Conservation (phyloP, 2,888 invertebrate genomes). For the Ormyrus nitidulus region DNA sequence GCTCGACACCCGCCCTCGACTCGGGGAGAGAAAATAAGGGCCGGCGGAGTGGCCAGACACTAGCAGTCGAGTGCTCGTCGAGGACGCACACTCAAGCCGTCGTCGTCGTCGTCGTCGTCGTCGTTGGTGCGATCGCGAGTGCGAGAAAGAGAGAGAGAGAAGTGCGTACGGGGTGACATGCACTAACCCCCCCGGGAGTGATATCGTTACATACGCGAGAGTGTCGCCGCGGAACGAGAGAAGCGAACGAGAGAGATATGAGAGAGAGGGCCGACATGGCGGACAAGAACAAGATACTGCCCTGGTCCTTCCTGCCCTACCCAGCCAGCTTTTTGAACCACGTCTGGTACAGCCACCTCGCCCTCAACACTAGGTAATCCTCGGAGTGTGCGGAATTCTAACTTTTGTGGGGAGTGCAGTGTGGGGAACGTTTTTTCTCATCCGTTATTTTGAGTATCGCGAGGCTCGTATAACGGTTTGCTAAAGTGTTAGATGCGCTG, state of each 20-base stretch:
- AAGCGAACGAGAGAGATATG: slow-evolving; percentile 4
- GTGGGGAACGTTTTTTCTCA: too few relatives aligned
- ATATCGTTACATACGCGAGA: background rate
- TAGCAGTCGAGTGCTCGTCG: slow-evolving; percentile 75
- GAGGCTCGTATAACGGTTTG: too few relatives aligned
- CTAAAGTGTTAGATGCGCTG: too few relatives aligned
- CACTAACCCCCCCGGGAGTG: slow-evolving; percentile 16
- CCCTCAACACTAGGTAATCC: slow-evolving; percentile 68
- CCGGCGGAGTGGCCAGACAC: slow-evolving; percentile 59
- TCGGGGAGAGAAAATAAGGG: slow-evolving; percentile 67
- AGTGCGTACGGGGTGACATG: slow-evolving; percentile 34
- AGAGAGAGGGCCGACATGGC: slow-evolving; percentile 61
- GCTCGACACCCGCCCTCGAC: slow-evolving; percentile 67
- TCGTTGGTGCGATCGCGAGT: too few relatives aligned
- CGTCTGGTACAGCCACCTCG: slow-evolving; percentile 73
- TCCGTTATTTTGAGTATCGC: too few relatives aligned
- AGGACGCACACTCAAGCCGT: slow-evolving; percentile 68
- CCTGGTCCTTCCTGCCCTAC: slow-evolving; percentile 72
- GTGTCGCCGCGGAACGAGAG: background rate
- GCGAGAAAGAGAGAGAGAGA: slow-evolving; percentile 1
- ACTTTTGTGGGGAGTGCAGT: too few relatives aligned
- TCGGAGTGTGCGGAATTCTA: background rate
- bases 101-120: too few relatives aligned
- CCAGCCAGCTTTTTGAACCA: slow-evolving; percentile 71
- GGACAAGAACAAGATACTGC: slow-evolving; percentile 73